phyloP scores from a whole-genome alignment of 2,888 invertebrate species.

The Lacanobia oleracea region DNA sequence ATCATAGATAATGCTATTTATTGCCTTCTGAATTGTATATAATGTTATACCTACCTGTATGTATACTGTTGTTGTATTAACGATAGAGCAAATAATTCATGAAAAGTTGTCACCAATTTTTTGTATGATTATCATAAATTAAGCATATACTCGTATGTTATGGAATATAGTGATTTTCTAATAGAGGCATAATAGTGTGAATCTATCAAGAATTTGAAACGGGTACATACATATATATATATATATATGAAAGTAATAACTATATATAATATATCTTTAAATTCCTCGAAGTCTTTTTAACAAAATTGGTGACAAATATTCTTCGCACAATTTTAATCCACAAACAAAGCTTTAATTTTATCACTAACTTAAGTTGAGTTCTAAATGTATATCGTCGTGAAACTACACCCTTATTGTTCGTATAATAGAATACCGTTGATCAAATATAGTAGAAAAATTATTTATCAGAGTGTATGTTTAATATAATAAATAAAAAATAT shows the following conservation, averaged over 20 bases:
- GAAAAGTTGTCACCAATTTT: constrained; percentile 54
- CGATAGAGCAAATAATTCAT: constrained; percentile 31
- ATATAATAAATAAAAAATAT: constrained; percentile 8
- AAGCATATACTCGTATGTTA: neutral
- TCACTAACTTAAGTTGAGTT: constrained; percentile 32
- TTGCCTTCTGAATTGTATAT: constrained; percentile 66
- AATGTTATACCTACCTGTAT: constrained; percentile 56
- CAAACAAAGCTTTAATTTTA: constrained; percentile 58
- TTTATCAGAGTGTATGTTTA: constrained; percentile 30
- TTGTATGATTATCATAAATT: constrained; percentile 3
- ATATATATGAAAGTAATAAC: neutral
- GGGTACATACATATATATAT: neutral
- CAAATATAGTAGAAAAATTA: constrained; percentile 18
- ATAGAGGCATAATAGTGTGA: neutral
- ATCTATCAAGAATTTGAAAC: neutral
- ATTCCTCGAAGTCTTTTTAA: constrained; percentile 3
- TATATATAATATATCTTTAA: neutral
- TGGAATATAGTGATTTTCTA: constrained; percentile 5
- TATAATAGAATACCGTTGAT: constrained; percentile 16
- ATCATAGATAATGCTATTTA: constrained; percentile 65
- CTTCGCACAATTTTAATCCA: constrained; percentile 53
- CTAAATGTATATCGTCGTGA: constrained; percentile 17
- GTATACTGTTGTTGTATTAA: constrained; percentile 58
- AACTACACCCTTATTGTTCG: constrained; percentile 21
- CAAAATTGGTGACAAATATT: constrained; percentile 57